Percentiles rank a stretch among this genome's conserved stretches.
Evolutionary conservation across 2,113 vertebrate species (phyloP).

Genomic region (Saccopteryx bilineata): DNA sequence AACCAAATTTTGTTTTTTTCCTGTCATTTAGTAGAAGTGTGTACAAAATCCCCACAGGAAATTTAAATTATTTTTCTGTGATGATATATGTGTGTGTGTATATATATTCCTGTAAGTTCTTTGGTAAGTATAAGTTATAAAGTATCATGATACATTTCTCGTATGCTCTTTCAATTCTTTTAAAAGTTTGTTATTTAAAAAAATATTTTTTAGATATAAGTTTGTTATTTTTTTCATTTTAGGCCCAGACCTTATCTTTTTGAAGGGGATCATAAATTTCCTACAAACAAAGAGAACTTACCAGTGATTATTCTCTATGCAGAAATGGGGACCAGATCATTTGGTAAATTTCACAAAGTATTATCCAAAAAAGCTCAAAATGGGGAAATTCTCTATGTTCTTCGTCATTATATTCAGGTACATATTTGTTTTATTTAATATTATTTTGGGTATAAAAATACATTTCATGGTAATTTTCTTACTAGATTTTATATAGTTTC

Average conservation of each 20-base stretch:
- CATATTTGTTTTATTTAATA: slow-evolving; percentile 53
- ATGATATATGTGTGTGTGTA: not conserved
- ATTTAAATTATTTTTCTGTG: not conserved
- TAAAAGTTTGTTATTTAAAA: not conserved
- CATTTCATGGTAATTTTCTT: not conserved
- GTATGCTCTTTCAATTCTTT: slow-evolving; percentile 4
- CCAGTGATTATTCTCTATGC: slow-evolving; percentile 96
- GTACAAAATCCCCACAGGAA: not conserved
- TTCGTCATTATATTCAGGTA: slow-evolving; percentile 96
- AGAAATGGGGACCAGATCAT: slow-evolving; percentile 96
- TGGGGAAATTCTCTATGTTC: slow-evolving; percentile 93
- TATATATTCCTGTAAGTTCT: not conserved
- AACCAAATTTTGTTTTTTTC: not conserved
- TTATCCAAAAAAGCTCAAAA: slow-evolving; percentile 92
- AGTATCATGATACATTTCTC: not conserved
- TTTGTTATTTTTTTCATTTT: slow-evolving; percentile 76
- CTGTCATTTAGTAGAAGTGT: not conserved
- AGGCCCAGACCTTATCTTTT: slow-evolving; percentile 95
- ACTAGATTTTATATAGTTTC: slow-evolving; percentile 29
- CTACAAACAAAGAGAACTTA: slow-evolving; percentile 89
- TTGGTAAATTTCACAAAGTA: slow-evolving; percentile 93
- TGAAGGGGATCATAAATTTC: slow-evolving; percentile 95
- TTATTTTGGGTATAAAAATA: slow-evolving; percentile 27
- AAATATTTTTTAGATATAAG: too few species aligned
- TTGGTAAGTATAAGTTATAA: slow-evolving; percentile 35